A percentile compares a stretch with the other conserved stretches of the same genome.
phyloP scores from a whole-genome alignment of 2,113 vertebrate species.

The Dolichotis patagonum region DNA sequence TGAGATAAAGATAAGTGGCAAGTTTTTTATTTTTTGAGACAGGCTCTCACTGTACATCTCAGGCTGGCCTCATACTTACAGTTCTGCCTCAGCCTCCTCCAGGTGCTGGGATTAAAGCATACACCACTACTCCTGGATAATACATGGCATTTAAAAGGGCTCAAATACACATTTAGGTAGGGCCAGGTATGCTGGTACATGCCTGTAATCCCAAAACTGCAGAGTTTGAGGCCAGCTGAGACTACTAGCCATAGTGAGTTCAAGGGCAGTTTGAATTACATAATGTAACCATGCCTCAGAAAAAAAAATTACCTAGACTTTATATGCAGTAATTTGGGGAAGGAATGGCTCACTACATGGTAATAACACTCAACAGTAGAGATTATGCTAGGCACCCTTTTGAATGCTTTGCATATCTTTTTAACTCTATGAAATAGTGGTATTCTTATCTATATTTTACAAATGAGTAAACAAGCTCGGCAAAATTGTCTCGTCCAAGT shows the following conservation, averaged over 20 bases:
- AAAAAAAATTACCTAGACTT: background rate
- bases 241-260: background rate
- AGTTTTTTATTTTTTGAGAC: background rate
- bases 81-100: background rate
- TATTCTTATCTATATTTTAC: background rate
- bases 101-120: background rate
- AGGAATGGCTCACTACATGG: background rate
- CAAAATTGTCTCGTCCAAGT: background rate
- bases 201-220: background rate
- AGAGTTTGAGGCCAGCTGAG: background rate
- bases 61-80: background rate
- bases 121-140: background rate
- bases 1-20: conserved; percentile 41
- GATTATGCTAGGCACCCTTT: background rate
- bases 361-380: background rate
- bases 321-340: conserved; percentile 7
- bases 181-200: background rate
- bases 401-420: background rate
- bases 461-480: background rate
- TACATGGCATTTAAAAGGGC: background rate
- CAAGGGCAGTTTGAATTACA: background rate
- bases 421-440: background rate
- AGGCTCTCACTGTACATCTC: background rate
- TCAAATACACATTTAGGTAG: background rate
- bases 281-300: background rate